Conservation (phyloP, 2,888 invertebrate genomes). For the Drosophila neutralis region DNA sequence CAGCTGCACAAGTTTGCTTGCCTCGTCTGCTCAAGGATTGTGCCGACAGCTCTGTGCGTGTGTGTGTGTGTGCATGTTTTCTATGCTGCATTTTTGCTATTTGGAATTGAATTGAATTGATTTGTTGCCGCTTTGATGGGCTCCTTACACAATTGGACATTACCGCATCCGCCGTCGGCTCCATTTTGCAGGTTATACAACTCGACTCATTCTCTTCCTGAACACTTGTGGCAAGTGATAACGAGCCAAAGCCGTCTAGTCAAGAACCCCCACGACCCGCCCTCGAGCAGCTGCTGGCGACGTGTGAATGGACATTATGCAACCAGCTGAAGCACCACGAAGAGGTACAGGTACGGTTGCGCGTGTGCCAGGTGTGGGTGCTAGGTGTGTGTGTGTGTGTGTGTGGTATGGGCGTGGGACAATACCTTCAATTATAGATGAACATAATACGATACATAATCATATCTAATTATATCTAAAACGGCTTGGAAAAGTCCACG, state of each 20-base stretch:
- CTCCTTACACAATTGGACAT: conserved; percentile 13
- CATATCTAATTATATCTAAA: conserved; percentile 31
- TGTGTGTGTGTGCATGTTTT: not conserved
- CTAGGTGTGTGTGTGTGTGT: not conserved
- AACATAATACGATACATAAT: conserved; percentile 12
- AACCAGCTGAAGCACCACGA: conserved; percentile 13
- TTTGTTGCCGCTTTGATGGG: conserved; percentile 39
- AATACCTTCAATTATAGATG: not conserved
- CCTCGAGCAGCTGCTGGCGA: conserved; percentile 28
- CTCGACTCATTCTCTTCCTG: conserved; percentile 31
- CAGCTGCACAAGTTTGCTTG: conserved; percentile 3
- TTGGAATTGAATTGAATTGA: conserved; percentile 51
- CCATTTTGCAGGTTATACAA: conserved; percentile 33
- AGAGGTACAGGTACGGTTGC: not conserved
- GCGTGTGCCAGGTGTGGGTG: too few species aligned
- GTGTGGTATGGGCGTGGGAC: not conserved
- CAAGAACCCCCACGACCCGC: not conserved
- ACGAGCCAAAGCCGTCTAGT: conserved; percentile 11
- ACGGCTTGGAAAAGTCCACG: conserved; percentile 24
- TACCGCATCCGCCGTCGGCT: not conserved
- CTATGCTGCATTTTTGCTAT: conserved; percentile 36
- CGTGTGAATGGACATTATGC: conserved; percentile 35
- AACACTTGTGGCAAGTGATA: conserved; percentile 19
- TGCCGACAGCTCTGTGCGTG: not conserved
- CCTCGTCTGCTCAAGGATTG: conserved; percentile 5